Percentiles rank a stretch among this genome's conserved stretches.
phyloP scores from a whole-genome alignment of 2,888 invertebrate genomes.

The Pyrochroa serraticornis region DNA sequence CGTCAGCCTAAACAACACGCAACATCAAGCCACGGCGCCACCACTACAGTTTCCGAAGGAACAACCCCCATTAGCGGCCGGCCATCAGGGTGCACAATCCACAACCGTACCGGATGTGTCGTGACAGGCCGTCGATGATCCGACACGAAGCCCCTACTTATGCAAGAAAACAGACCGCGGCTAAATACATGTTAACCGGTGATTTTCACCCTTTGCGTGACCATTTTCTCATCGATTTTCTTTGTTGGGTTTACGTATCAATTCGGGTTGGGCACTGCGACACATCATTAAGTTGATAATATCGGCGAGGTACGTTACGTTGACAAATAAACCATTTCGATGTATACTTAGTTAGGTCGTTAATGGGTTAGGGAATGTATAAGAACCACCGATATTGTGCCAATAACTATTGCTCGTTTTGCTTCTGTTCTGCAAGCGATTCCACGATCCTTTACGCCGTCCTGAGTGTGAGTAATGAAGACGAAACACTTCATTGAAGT shows the following conservation, averaged over 20 bases:
- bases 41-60: too few relatives aligned
- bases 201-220: slow-evolving; percentile 36
- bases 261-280: slow-evolving; percentile 37
- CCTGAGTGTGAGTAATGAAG: too few relatives aligned
- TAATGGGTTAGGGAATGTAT: neutral
- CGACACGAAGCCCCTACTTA: slow-evolving; percentile 17
- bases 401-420: too few relatives aligned
- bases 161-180: slow-evolving; percentile 23
- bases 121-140: neutral
- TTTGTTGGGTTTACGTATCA: slow-evolving; percentile 41
- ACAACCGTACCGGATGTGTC: too few relatives aligned
- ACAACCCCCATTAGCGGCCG: too few relatives aligned
- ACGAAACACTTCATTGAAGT: too few relatives aligned
- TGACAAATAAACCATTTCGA: slow-evolving; percentile 4
- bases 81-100: too few relatives aligned
- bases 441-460: too few relatives aligned
- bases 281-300: slow-evolving; percentile 40
- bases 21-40: too few relatives aligned
- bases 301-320: slow-evolving; percentile 14
- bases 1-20: too few relatives aligned
- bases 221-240: slow-evolving; percentile 39
- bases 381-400: too few relatives aligned
- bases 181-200: slow-evolving; percentile 28
- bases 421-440: too few relatives aligned
- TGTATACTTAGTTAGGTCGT: slow-evolving; percentile 5